A percentile compares a stretch with the other conserved stretches of the same genome.
Evolutionary conservation across 2,888 invertebrate species (phyloP).

Genomic region (Drosophila niveifrons): DNA sequence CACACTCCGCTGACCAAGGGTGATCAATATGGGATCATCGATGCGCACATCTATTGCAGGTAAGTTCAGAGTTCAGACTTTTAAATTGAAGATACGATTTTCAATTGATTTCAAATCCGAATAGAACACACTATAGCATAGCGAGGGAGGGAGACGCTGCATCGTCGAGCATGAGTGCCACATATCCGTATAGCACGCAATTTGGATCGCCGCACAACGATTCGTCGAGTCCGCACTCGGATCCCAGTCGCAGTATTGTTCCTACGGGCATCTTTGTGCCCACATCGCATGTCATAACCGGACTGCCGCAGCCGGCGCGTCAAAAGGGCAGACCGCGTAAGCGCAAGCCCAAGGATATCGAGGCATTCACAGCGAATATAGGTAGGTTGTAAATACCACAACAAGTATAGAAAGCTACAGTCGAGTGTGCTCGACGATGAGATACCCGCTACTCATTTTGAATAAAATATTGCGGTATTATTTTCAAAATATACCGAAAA

Average conservation of each 20-base stretch:
- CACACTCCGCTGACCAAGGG: slow-evolving; percentile 95
- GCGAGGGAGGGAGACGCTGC: slow-evolving; percentile 83
- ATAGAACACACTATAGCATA: slow-evolving; percentile 85
- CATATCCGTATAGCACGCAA: slow-evolving; percentile 87
- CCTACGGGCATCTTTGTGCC: slow-evolving; percentile 87
- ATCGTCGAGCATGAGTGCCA: slow-evolving; percentile 83
- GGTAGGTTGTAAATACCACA: slow-evolving; percentile 87
- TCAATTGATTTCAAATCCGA: too few relatives aligned
- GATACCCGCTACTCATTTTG: too few relatives aligned
- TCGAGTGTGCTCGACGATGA: too few relatives aligned
- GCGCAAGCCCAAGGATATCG: slow-evolving; percentile 96
- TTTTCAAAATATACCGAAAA: too few relatives aligned
- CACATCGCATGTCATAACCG: slow-evolving; percentile 87
- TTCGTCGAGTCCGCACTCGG: slow-evolving; percentile 85
- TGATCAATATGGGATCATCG: slow-evolving; percentile 97
- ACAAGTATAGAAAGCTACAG: too few relatives aligned
- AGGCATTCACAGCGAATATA: slow-evolving; percentile 93
- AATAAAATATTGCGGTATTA: too few relatives aligned
- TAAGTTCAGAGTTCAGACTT: slow-evolving; percentile 57
- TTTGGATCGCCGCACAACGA: slow-evolving; percentile 85
- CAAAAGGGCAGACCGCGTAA: slow-evolving; percentile 97
- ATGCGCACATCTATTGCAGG: slow-evolving; percentile 95
- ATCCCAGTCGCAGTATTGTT: slow-evolving; percentile 85
- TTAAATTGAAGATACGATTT: not conserved
- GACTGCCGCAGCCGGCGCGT: slow-evolving; percentile 89